Evolutionary conservation across 2,888 invertebrate species (phyloP).

Genomic region (Andrena flavipes): DNA sequence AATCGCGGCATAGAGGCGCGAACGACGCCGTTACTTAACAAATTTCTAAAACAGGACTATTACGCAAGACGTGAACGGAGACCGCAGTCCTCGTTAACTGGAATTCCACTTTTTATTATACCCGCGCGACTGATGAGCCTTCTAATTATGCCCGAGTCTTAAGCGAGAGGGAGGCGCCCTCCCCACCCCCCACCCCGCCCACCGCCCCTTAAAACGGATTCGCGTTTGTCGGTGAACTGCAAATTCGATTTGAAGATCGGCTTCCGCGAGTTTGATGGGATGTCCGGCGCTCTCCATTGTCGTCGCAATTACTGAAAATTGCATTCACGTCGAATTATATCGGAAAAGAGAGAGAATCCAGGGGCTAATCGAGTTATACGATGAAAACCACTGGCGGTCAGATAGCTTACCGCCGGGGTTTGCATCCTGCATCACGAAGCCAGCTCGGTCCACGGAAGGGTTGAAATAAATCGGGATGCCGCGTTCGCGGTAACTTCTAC

Average conservation of each 20-base stretch:
- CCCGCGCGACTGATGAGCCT: neutral
- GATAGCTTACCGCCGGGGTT: slow-evolving; percentile 78
- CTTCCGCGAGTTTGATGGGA: slow-evolving; percentile 64
- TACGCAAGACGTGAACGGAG: slow-evolving; percentile 26
- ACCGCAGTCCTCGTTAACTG: slow-evolving; percentile 22
- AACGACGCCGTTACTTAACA: slow-evolving; percentile 19
- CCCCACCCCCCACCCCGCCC: neutral
- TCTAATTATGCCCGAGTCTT: slow-evolving; percentile 12
- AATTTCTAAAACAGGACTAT: slow-evolving; percentile 17
- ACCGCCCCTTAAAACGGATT: slow-evolving; percentile 5
- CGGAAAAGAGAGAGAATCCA: slow-evolving; percentile 76
- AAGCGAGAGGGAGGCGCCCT: neutral
- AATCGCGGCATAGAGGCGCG: neutral
- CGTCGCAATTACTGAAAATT: slow-evolving; percentile 81
- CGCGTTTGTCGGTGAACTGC: slow-evolving; percentile 33
- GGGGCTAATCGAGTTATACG: slow-evolving; percentile 81
- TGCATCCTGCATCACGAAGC: slow-evolving; percentile 75
- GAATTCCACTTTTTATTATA: slow-evolving; percentile 10
- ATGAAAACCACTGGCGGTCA: slow-evolving; percentile 83
- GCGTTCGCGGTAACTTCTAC: slow-evolving; percentile 66
- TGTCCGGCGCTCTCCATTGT: slow-evolving; percentile 66
- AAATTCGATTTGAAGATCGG: slow-evolving; percentile 71
- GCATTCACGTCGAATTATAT: slow-evolving; percentile 79
- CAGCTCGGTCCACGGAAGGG: slow-evolving; percentile 68
- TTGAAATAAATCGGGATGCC: slow-evolving; percentile 77